A percentile compares a stretch with the other conserved stretches of the same genome.
Conservation (phyloP, 1,140 invertebrate genomes). For the Brachystomella parvula region DNA sequence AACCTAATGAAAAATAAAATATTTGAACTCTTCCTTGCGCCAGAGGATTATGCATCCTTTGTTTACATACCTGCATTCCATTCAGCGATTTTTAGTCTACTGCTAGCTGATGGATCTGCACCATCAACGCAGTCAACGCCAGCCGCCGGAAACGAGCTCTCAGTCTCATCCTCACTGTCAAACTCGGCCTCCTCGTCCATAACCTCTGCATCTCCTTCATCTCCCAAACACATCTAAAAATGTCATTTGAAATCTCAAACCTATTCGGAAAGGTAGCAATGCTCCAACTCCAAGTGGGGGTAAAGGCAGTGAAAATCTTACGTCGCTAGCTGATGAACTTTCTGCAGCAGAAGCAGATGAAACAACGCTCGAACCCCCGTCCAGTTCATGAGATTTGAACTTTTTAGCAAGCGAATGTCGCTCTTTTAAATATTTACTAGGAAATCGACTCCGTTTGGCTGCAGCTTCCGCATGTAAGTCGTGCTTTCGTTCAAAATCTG, state of each 20-base stretch:
- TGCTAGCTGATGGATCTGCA: neutral
- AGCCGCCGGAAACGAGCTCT: neutral
- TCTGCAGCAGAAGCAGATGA: neutral
- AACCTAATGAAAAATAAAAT: neutral
- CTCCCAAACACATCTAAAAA: neutral
- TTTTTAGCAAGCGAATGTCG: neutral
- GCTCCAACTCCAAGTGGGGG: neutral
- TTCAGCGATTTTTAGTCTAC: neutral
- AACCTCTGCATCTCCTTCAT: neutral
- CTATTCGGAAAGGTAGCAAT: neutral
- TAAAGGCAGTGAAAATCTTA: neutral
- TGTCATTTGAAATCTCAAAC: neutral
- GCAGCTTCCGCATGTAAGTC: too few species aligned
- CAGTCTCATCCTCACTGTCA: too few species aligned
- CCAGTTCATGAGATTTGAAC: neutral
- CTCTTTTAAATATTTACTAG: neutral
- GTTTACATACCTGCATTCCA: neutral
- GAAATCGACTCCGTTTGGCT: too few species aligned
- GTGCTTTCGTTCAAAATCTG: neutral
- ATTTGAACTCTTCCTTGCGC: neutral
- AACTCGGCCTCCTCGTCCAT: neutral
- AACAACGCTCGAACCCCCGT: neutral
- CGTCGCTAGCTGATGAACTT: neutral
- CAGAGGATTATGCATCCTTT: neutral
- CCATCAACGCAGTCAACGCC: slow-evolving; percentile 6